These are phyloP conservation scores for Euclidia mi DNA, from an alignment of 2,888 invertebrate species.

Conservation along the genomic window DNA sequence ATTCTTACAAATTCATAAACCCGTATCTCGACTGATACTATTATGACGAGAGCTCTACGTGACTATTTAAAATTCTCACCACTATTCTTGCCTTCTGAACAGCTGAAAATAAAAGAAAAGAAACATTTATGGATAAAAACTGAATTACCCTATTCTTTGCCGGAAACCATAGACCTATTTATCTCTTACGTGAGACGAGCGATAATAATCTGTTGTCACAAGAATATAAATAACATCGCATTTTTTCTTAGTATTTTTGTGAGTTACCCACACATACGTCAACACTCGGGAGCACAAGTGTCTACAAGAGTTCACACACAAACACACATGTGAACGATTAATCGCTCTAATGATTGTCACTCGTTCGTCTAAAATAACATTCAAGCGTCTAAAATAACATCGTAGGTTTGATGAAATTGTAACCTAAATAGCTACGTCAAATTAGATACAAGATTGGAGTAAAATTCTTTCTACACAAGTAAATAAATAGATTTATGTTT, in stretches of 20 bases:
- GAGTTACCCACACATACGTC: slow-evolving; percentile 16
- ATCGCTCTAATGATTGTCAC: slow-evolving; percentile 40
- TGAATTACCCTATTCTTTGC: neutral
- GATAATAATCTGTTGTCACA: slow-evolving; percentile 18
- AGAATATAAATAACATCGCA: slow-evolving; percentile 14
- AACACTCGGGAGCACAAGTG: slow-evolving; percentile 1
- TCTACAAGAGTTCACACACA: slow-evolving; percentile 23
- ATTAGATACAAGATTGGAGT: neutral
- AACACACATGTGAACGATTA: slow-evolving; percentile 30
- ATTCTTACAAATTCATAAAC: no score
- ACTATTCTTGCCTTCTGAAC: no score
- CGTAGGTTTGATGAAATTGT: slow-evolving; percentile 25
- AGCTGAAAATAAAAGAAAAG: neutral
- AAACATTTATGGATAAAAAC: neutral
- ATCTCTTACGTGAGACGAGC: slow-evolving; percentile 6
- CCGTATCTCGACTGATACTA: no score
- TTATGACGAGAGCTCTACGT: no score
- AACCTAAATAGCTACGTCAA: slow-evolving; percentile 19
- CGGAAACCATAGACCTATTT: slow-evolving; percentile 3
- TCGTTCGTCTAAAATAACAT: slow-evolving; percentile 45
- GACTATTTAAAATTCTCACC: no score
- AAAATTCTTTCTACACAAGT: neutral
- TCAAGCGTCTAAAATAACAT: slow-evolving; percentile 39
- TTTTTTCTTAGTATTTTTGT: slow-evolving; percentile 10
- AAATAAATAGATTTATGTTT: neutral